Evolutionary conservation across 2,888 invertebrate species (phyloP).

Genomic region (Lasioglossum zephyrum): DNA sequence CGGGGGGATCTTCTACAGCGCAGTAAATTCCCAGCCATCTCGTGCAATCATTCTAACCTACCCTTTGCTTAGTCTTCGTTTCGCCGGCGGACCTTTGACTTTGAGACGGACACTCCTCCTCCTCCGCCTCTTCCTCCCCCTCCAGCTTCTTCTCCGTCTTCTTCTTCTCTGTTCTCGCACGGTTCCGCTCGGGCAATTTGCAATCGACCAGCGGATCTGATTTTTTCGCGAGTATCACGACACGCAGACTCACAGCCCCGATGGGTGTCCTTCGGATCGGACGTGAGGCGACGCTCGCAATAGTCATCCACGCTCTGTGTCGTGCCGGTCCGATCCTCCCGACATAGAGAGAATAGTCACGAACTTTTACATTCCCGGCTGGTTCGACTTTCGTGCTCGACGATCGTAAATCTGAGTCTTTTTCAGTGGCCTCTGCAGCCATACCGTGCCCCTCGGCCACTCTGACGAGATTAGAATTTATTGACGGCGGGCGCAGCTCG

Average conservation of each 20-base stretch:
- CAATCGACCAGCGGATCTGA: conserved; percentile 55
- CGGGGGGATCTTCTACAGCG: conserved; percentile 48
- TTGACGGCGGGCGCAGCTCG: conserved; percentile 9
- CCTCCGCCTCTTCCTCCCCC: neutral
- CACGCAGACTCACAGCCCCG: neutral
- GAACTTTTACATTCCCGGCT: conserved; percentile 31
- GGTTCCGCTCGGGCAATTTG: conserved; percentile 66
- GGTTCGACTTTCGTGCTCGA: conserved; percentile 41
- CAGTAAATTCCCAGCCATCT: conserved; percentile 70
- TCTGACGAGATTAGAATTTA: conserved; percentile 31
- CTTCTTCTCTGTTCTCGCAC: conserved; percentile 25
- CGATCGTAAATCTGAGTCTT: conserved; percentile 36
- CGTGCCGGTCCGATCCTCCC: conserved; percentile 15
- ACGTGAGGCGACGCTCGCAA: conserved; percentile 71
- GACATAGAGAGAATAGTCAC: conserved; percentile 24
- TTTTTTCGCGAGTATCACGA: conserved; percentile 50
- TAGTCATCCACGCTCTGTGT: conserved; percentile 31
- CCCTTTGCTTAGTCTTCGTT: conserved; percentile 63
- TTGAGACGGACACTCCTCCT: conserved; percentile 48
- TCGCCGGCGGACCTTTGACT: conserved; percentile 70
- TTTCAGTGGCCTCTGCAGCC: neutral
- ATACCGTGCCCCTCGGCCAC: neutral
- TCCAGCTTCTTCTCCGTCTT: neutral
- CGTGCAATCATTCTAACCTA: conserved; percentile 69
- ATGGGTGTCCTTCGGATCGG: conserved; percentile 66